Conservation (phyloP, 2,113 vertebrate genomes). For the Equus przewalskii region DNA sequence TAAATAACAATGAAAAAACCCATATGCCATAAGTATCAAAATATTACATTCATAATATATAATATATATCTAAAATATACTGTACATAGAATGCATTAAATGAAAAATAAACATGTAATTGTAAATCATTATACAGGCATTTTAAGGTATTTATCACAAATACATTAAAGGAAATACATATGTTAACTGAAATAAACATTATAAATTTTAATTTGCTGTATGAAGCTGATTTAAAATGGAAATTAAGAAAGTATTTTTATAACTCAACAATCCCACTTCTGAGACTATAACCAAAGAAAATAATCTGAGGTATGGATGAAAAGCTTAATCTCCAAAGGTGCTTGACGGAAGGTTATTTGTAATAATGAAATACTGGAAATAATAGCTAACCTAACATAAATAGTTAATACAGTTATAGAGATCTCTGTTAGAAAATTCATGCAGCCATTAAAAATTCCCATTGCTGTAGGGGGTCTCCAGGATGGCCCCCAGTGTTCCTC, state of each 20-base stretch:
- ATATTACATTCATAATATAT: background rate
- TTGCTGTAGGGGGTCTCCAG: background rate
- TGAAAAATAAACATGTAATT: constrained; percentile 34
- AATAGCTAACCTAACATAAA: background rate
- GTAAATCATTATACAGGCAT: background rate
- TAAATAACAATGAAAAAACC: constrained; percentile 74
- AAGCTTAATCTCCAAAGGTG: background rate
- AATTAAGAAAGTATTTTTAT: background rate
- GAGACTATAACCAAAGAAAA: background rate
- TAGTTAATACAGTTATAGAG: background rate
- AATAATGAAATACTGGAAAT: constrained; percentile 21
- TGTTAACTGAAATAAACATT: constrained; percentile 1
- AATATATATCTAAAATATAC: constrained; percentile 41
- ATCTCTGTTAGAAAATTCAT: background rate
- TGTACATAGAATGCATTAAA: constrained; percentile 7
- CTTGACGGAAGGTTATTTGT: background rate
- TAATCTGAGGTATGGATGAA: background rate
- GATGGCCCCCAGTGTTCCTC: background rate
- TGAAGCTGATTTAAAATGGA: constrained; percentile 1
- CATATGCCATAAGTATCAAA: constrained; percentile 6
- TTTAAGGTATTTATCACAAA: constrained; percentile 32
- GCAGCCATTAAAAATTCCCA: background rate
- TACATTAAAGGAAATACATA: background rate
- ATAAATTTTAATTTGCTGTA: constrained; percentile 28
- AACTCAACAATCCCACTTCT: background rate